A percentile compares a stretch with the other conserved stretches of the same genome.
Evolutionary conservation across 2,888 invertebrate genomes (phyloP).

Genomic region (Lucinisca nassula): DNA sequence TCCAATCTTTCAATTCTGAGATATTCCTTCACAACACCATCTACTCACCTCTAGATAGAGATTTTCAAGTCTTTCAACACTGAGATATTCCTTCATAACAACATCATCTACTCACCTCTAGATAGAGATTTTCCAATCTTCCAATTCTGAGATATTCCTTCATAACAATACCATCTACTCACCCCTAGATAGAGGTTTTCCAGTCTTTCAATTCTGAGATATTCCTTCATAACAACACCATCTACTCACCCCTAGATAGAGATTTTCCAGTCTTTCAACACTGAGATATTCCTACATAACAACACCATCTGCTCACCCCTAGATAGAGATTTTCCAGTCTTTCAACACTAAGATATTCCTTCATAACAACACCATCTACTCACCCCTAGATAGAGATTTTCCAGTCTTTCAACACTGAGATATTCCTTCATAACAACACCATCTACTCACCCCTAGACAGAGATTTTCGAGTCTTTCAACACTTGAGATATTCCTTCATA

Average conservation of each 20-base stretch:
- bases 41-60: conserved; percentile 87
- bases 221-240: conserved; percentile 87
- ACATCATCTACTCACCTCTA: too few species aligned
- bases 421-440: conserved; percentile 88
- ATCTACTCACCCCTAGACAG: too few species aligned
- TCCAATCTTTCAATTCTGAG: conserved; percentile 85
- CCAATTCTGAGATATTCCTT: too few species aligned
- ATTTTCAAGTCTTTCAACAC: conserved; percentile 80
- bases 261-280: conserved; percentile 80
- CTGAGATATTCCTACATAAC: conserved; percentile 88
- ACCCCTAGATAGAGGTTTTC: conserved; percentile 85
- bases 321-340: conserved; percentile 86
- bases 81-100: conserved; percentile 87
- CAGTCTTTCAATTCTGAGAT: conserved; percentile 85
- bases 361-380: conserved; percentile 87
- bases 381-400: conserved; percentile 85
- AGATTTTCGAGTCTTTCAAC: too few species aligned
- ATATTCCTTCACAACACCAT: conserved; percentile 87
- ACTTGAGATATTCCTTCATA: too few species aligned
- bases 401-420: conserved; percentile 84
- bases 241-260: conserved; percentile 88
- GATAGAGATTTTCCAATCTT: too few species aligned
- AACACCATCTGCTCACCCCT: conserved; percentile 84
- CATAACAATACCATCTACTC: too few species aligned
- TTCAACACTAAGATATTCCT: conserved; percentile 86